A percentile compares a stretch with the other conserved stretches of the same genome.
Conservation (phyloP, 2,113 vertebrate genomes). For the Nematolebias whitei region DNA sequence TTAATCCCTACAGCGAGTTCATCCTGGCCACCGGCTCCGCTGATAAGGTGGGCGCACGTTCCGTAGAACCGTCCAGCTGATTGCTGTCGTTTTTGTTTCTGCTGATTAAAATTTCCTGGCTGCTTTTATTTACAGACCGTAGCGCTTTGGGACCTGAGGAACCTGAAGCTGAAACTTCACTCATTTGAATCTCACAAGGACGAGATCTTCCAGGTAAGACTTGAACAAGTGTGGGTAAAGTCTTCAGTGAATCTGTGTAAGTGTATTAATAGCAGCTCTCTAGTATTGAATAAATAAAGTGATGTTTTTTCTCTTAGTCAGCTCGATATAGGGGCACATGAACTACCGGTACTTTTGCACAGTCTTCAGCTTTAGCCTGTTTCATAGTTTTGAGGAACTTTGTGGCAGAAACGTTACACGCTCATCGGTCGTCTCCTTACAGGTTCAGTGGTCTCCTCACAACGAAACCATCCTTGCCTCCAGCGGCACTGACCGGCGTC, state of each 20-base stretch:
- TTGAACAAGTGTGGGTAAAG: too few species aligned
- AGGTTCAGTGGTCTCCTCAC: slow-evolving; percentile 99
- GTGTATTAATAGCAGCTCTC: too few species aligned
- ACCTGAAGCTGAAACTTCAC: slow-evolving; percentile 96
- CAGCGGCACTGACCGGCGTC: slow-evolving; percentile 94
- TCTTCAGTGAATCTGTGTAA: too few species aligned
- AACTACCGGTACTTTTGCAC: too few species aligned
- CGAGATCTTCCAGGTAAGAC: slow-evolving; percentile 96
- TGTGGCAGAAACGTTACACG: not conserved
- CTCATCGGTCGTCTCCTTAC: slow-evolving; percentile 1
- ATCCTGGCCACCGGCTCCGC: slow-evolving; percentile 96
- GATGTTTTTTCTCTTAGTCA: too few species aligned
- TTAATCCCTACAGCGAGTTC: slow-evolving; percentile 98
- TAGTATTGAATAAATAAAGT: too few species aligned
- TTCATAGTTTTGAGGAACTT: not conserved
- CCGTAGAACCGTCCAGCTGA: not conserved
- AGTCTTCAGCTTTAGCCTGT: not conserved
- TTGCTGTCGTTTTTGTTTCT: not conserved
- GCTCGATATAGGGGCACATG: too few species aligned
- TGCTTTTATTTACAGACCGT: slow-evolving; percentile 84
- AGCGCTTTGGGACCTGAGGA: slow-evolving; percentile 96
- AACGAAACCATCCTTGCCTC: slow-evolving; percentile 98
- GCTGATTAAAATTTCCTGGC: not conserved
- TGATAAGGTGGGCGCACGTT: slow-evolving; percentile 85
- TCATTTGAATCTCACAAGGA: slow-evolving; percentile 99